Evolutionary conservation across 2,888 invertebrate genomes (phyloP).

Genomic region (Venusia cambrica): DNA sequence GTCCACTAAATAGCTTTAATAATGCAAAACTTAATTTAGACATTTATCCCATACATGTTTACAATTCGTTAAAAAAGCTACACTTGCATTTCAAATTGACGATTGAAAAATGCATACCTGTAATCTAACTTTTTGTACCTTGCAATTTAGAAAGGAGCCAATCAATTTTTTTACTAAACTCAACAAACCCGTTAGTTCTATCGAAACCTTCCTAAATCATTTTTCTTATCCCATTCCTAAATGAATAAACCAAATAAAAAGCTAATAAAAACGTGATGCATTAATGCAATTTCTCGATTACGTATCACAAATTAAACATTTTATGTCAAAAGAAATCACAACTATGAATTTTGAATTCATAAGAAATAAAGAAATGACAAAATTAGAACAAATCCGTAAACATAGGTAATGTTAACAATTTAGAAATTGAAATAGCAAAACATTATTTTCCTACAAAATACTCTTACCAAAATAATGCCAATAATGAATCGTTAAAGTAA

Average conservation of each 20-base stretch:
- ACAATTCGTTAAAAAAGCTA: constrained; percentile 41
- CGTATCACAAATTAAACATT: constrained; percentile 80
- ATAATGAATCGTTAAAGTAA: constrained; percentile 36
- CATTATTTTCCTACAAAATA: constrained; percentile 50
- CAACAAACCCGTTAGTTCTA: constrained; percentile 45
- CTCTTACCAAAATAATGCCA: constrained; percentile 54
- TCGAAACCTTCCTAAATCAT: constrained; percentile 46
- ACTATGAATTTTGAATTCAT: constrained; percentile 81
- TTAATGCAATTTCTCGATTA: constrained; percentile 74
- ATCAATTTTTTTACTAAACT: constrained; percentile 51
- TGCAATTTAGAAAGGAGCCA: constrained; percentile 58
- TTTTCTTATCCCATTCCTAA: constrained; percentile 51
- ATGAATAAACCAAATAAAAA: constrained; percentile 53
- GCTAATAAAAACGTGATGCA: constrained; percentile 70
- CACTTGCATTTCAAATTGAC: constrained; percentile 48
- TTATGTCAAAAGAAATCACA: constrained; percentile 81
- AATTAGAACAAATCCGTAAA: constrained; percentile 64
- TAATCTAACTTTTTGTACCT: constrained; percentile 70
- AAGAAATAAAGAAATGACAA: constrained; percentile 65
- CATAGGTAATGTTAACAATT: constrained; percentile 58
- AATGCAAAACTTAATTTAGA: constrained; percentile 68
- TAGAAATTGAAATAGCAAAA: constrained; percentile 48
- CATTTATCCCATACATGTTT: constrained; percentile 52
- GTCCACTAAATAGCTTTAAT: constrained; percentile 66
- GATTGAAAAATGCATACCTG: constrained; percentile 36